Base-by-base conservation (phyloP, 2,113 vertebrate genomes). In the Lophochroa leadbeateri region DNA sequence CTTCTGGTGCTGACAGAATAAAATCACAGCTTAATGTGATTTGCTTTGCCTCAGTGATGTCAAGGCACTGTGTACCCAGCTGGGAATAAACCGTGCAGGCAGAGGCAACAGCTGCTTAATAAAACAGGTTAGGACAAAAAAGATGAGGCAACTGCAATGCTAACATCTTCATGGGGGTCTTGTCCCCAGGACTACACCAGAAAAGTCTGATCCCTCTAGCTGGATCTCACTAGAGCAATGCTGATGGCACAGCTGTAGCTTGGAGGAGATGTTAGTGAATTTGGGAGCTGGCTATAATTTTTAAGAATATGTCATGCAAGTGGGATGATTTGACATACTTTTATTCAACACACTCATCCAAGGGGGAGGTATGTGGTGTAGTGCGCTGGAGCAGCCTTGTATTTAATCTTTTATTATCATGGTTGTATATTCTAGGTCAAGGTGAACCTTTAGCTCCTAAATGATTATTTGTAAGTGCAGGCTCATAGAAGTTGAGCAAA, bases 381-480 rank as follows among this genome's bases (percentile, higher is more conserved):
- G 77, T 46, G 49, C 4, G 12, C 77, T 41, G 58, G 84, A 95
- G 64, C 63, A 82, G 33, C 81, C 88, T 93, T 60, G 77, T 96
- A 39, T 94, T 97, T 85, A 72, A 24, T 86, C 86, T 95, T 91
- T 75, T 74, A 27, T 97, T 96, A 81, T 90, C 94, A 10, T 65
- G 74, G 70, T 80, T 94, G 86, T 88, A 72, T 88, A 95, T 95
- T 97, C 82, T 89, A 89, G 96, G 97, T 97, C 97, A 97, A 97
- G 97, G 97, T 97, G 93, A 98, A 96, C 93, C 81, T 92, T 86
- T 75, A 85, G 88, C 82, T 96, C 95, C 88, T 86, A 92, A 97
- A 91, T 78, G 96, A 96, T 31, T 91, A 33, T 94, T 97, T 97
- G 84, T 82, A 92, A 94, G 90, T 43, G 39, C 50, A 86, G 71